Base-by-base conservation (phyloP, 1,140 invertebrate species). In the Apis dorsata region DNA sequence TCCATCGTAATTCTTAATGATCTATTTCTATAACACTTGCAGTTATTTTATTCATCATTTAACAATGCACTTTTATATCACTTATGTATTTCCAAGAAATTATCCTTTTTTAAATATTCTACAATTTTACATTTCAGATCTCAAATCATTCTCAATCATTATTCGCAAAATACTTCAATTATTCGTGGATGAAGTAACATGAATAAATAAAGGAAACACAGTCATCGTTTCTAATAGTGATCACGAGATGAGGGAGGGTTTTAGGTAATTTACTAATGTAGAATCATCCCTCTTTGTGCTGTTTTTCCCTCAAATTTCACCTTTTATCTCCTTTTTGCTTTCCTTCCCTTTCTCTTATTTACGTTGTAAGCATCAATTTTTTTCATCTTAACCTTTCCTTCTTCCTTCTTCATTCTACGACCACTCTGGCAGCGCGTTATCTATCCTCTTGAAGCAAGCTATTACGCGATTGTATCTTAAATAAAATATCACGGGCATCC, bases 401-500 rank as follows among this genome's bases (percentile, higher is more conserved):
- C 78, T 62, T 51, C 21, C 53, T 57, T 11, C 11, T 13, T 55
- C 75, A 24, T 68, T 10, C 57, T 19, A 34, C 5, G 59, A 44
- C 28, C 74, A 73, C 79, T 70, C 74, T 65, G 74, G 81, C 80
- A 79, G 66, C 76, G 82, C 84, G 89, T 90, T 92, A 92, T 91
- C 88, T 89, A 89, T 87, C 88, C 88, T 84, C 89, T 90, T 90
- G 86, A 85, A 90, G 85, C 86, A 87, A 89, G 92, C 92, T 93
- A 93, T 93, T 93, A 93, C 89, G 89, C 90, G 92, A 93, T 93
- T 93, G 92, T 93, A 88, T 90, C 91, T 92, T 93, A 92, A 93
- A 93, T 93, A 93, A 93, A 93, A 93, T 93, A 93, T 93, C 88
- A 87, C 85, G 72, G 68, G 68, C 79, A 80, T 85, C 86, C 87